Evolutionary conservation across 1,140 invertebrate species (phyloP), one percentile per base, ranked within the genome.

Genomic region (Zaprionus inermis): DNA sequence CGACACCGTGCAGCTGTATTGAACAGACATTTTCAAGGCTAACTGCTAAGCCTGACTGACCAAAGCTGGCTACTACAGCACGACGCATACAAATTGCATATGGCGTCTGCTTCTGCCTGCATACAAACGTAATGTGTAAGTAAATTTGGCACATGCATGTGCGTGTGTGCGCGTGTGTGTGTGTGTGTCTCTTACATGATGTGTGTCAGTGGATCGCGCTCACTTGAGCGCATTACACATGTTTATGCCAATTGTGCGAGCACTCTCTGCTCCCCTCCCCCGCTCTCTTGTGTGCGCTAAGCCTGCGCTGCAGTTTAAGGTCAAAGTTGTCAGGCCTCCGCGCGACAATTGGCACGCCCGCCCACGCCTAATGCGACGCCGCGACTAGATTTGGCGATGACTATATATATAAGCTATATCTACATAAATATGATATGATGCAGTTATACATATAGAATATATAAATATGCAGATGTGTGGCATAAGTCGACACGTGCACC

Each of bases 201-300:
- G 54, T 86, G 58, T 88, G 82, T 88, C 83, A 88, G 83, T 79
- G 73, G 44, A 49, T 44, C 38, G 6, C 7, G 72, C 67, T 78
- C 84, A 88, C 79, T 88, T 88, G 81, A 86, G 82, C 79, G 79
- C 84, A 86, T 88, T 86, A 73, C 83, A 88, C 69, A 86, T 86
- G 83, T 88, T 86, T 74, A 89, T 57, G 77, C 51, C 83, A 88
- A 88, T 88, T 88, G 83, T 70, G 20, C 49, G 49, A 81, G 65
- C 74, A 66, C 41, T 38, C 20, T 51, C 20, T 28, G 24, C 38
- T 46, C 46, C 36, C 2, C 9, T 24, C 63, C 10, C 41, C 16
- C 14, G 16, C 57, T 59, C 22, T 7, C n/a, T 44, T 32, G 30
- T 18, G 46, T 6, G 11, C 49, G 12, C 49, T 55, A 12, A 51